Evolutionary conservation across 1,140 invertebrate genomes (phyloP).

Genomic region (Pogonomyrmex californicus): DNA sequence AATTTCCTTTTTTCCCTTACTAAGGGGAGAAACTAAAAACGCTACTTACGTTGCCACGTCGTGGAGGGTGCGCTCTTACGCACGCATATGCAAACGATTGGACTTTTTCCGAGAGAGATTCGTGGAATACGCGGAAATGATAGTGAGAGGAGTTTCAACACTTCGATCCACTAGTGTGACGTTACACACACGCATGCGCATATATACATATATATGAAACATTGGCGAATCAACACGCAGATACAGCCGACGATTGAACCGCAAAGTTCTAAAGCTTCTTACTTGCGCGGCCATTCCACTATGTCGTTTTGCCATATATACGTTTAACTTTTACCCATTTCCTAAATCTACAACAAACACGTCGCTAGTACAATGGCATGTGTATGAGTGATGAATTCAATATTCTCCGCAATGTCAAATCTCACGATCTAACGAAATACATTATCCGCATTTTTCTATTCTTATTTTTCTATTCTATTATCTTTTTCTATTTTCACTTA

Average conservation of each 20-base stretch:
- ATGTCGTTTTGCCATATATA: conserved; percentile 1
- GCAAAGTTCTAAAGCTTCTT: conserved; percentile 56
- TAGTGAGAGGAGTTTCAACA: conserved; percentile 55
- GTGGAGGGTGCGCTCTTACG: background rate
- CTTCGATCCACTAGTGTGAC: conserved; percentile 17
- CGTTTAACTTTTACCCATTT: conserved; percentile 16
- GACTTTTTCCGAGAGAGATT: conserved; percentile 43
- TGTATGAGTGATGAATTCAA: background rate
- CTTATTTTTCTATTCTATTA: too few species aligned
- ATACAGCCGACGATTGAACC: conserved; percentile 1
- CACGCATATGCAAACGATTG: conserved; percentile 33
- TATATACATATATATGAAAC: too few species aligned
- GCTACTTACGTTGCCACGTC: background rate
- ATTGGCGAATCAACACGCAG: conserved; percentile 37
- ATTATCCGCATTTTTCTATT: background rate
- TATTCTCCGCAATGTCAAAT: background rate
- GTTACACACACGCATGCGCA: background rate
- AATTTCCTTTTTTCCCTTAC: conserved; percentile 15
- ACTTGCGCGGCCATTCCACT: conserved; percentile 19
- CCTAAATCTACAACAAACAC: background rate
- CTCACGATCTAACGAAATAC: background rate
- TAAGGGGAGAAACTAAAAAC: conserved; percentile 14
- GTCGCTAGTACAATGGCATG: background rate
- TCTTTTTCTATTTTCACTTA: background rate
- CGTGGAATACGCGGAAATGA: conserved; percentile 22